Evolutionary conservation across 2,888 invertebrate genomes (phyloP).

Genomic region (Pyrrhopygopsis socrates): DNA sequence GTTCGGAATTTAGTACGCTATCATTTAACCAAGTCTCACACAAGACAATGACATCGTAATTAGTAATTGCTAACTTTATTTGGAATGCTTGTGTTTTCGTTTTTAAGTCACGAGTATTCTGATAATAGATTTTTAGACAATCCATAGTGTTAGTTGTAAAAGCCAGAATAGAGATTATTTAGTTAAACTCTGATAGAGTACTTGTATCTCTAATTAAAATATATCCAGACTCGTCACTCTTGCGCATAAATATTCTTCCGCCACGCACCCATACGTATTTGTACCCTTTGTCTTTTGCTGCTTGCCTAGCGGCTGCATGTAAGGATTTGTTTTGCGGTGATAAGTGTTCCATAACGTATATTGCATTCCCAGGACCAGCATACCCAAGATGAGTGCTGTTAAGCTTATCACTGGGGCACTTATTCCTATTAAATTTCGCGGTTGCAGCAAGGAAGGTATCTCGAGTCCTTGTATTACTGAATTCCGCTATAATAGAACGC

Average conservation of each 20-base stretch:
- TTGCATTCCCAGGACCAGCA: not conserved
- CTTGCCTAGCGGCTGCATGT: not conserved
- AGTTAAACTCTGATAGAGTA: not conserved
- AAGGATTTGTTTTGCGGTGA: not conserved
- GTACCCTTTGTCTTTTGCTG: not conserved
- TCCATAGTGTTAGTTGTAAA: not conserved
- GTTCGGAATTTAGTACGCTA: slow-evolving; percentile 10
- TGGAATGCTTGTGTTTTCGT: slow-evolving; percentile 22
- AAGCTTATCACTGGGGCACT: not conserved
- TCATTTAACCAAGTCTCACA: slow-evolving; percentile 35
- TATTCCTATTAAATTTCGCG: not conserved
- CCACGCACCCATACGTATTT: slow-evolving; percentile 16
- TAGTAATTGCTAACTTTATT: slow-evolving; percentile 2
- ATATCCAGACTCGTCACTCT: not conserved
- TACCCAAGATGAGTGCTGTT: slow-evolving; percentile 8
- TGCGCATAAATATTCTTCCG: slow-evolving; percentile 1
- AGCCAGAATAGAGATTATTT: not conserved
- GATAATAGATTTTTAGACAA: slow-evolving; percentile 29
- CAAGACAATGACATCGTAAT: slow-evolving; percentile 36
- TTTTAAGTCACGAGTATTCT: slow-evolving; percentile 36
- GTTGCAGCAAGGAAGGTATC: not conserved
- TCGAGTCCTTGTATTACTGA: not conserved
- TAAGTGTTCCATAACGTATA: slow-evolving; percentile 2
- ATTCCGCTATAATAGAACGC: slow-evolving; percentile 1
- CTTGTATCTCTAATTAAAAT: not conserved